These are phyloP conservation scores for Chiroxiphia lanceolata DNA, from an alignment of 2,797 vertebrate genomes.

Conservation along the genomic window DNA sequence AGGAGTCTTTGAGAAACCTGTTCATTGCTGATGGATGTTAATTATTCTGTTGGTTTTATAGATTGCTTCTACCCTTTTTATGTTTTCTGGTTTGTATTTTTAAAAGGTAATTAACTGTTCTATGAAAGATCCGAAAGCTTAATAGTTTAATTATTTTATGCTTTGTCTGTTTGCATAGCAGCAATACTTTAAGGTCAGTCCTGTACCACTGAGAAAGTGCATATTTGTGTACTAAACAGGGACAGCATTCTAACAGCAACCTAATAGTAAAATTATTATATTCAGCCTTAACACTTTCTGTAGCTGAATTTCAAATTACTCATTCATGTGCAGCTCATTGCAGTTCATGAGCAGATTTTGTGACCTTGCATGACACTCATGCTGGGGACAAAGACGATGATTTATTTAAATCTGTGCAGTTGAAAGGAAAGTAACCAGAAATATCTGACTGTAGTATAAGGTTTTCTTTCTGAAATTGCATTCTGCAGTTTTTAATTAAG, in stretches of 20 bases:
- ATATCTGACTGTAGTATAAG: neutral
- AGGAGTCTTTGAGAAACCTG: neutral
- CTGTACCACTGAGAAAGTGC: neutral
- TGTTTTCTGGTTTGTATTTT: neutral
- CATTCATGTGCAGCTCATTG: neutral
- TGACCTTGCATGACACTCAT: neutral
- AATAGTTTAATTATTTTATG: neutral
- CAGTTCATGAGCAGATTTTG: neutral
- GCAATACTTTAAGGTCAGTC: neutral
- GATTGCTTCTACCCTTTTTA: neutral
- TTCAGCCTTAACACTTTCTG: neutral
- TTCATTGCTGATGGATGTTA: neutral
- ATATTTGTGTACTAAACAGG: neutral
- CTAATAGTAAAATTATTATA: neutral
- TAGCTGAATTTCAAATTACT: neutral
- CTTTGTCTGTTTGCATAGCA: neutral
- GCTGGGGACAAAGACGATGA: neutral
- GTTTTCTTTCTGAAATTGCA: neutral
- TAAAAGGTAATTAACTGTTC: neutral
- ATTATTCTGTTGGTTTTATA: neutral
- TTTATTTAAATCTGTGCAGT: neutral
- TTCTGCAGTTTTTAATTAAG: slow-evolving; percentile 17
- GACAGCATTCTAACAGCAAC: neutral
- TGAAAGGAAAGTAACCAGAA: neutral
- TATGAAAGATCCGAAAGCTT: neutral